Base-by-base conservation (phyloP, 2,113 vertebrate species). In the Oryzias javanicus region DNA sequence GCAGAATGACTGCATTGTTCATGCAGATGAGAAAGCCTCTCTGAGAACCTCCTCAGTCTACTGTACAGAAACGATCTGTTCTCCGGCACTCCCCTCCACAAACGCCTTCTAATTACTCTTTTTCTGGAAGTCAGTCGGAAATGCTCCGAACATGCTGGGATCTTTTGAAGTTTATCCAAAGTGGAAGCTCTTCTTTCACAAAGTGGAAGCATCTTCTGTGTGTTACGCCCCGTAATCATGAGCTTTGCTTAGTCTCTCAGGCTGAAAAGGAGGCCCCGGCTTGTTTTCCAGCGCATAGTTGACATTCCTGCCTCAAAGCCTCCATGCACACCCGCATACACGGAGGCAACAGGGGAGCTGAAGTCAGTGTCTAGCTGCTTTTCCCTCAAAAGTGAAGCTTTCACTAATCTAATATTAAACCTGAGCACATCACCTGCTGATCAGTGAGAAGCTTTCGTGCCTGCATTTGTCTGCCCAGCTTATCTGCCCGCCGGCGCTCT, bases 211-310 rank as follows among this genome's bases (percentile, higher is more conserved):
- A 3, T 49, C 63, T 70, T 53, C 74, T 56, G 66, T 47, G 44
- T 27, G 60, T 22, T 17, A 45, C 13, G 13, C 40, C 51, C 51
- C 4, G 13, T 78, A 69, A 69, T 68, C 56, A 70, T 71, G 58
- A 61, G 35, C 75, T 46, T 42, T 24, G 47, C 77, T 18, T 59
- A 62, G 76, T 55, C 76, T 72, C 76, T 35, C 61, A 66, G 60
- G 64, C 74, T 78, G 73, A 79, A 83, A 83, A 85, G 72, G 87
- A 89, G 87, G 86, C 85, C 85, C 56, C 63, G 62, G 79, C 87
- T 81, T 87, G 80, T 86, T 84, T 84, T 89, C 80, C 80, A 86
- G 25, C 48, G 64, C 89, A 88, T 91, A 69, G 74, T 82, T 88
- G 53, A 78, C 86, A 90, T 91, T 91, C 88, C 79, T 84, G 64